Conservation (phyloP, 2,797 vertebrate species). For the Pangasius djambal region DNA sequence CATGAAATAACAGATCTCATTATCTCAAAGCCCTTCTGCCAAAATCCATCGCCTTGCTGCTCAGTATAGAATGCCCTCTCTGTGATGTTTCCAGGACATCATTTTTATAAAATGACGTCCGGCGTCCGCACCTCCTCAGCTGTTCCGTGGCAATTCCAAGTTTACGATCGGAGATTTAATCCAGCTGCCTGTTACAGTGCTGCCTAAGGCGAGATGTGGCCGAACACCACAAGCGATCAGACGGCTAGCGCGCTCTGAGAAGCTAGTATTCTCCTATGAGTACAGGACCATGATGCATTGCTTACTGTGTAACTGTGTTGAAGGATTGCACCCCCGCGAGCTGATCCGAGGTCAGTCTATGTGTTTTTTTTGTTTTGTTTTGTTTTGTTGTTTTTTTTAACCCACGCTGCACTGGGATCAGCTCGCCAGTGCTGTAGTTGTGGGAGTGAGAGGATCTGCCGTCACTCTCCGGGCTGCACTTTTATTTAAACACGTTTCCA, state of each 20-base stretch:
- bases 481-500: constrained; percentile 46
- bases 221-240: not conserved
- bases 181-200: not conserved
- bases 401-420: not conserved
- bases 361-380: no score
- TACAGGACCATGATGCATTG: not conserved
- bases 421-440: not conserved
- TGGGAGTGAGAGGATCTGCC: not conserved
- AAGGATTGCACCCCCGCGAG: not conserved
- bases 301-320: constrained; percentile 14
- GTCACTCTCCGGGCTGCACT: constrained; percentile 23
- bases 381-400: not conserved
- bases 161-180: constrained; percentile 1
- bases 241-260: not conserved
- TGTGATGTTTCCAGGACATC: not conserved
- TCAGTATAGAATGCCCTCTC: not conserved
- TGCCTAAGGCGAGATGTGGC: not conserved
- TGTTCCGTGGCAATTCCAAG: not conserved
- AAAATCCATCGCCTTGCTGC: not conserved
- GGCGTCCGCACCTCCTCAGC: not conserved
- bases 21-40: not conserved
- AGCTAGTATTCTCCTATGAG: not conserved
- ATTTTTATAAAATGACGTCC: not conserved
- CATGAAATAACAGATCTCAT: not conserved
- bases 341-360: constrained; percentile 2